Percentiles rank a stretch among this genome's conserved stretches.
Evolutionary conservation across 92 coral and sea anemone species (phyloP).

Genomic region (Nematostella vectensis): DNA sequence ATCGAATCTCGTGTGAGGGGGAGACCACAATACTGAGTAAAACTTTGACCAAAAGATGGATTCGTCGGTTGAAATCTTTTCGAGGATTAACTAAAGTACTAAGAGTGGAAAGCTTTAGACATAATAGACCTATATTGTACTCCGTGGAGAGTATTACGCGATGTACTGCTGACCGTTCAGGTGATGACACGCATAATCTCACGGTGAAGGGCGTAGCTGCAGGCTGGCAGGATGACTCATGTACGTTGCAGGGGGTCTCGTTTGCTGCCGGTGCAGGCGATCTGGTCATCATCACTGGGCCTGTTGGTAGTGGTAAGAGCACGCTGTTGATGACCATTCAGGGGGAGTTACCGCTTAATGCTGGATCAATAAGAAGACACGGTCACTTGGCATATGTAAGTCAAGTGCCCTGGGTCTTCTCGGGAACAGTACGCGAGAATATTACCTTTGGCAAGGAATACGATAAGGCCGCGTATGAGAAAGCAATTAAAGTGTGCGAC

Average conservation of each 20-base stretch:
- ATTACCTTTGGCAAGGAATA: conserved; percentile 17
- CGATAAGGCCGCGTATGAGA: conserved; percentile 3
- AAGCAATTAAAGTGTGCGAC: conserved; percentile 11
- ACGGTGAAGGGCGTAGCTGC: not conserved
- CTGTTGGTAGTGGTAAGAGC: conserved; percentile 21
- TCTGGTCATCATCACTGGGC: conserved; percentile 10
- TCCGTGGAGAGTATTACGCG: not conserved
- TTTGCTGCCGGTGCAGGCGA: not conserved
- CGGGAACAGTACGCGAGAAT: conserved; percentile 23
- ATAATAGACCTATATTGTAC: not conserved
- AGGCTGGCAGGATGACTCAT: not conserved
- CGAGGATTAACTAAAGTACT: not conserved
- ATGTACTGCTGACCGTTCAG: not conserved
- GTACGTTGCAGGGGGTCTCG: not conserved
- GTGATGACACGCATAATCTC: not conserved
- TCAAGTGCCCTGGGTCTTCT: conserved; percentile 26
- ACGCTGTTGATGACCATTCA: conserved; percentile 20
- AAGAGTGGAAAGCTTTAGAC: not conserved
- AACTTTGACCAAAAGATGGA: too few species aligned
- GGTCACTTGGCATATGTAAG: conserved; percentile 17
- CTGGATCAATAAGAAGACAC: conserved; percentile 8
- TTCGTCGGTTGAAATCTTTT: too few species aligned
- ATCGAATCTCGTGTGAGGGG: too few species aligned
- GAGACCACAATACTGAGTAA: too few species aligned
- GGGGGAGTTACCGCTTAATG: conserved; percentile 14